Percentiles rank a stretch among this genome's conserved stretches.
These are phyloP conservation scores for Luidia sarsii DNA, from an alignment of 53 echinoderm and acorn worm genomes.

Conservation along the genomic window DNA sequence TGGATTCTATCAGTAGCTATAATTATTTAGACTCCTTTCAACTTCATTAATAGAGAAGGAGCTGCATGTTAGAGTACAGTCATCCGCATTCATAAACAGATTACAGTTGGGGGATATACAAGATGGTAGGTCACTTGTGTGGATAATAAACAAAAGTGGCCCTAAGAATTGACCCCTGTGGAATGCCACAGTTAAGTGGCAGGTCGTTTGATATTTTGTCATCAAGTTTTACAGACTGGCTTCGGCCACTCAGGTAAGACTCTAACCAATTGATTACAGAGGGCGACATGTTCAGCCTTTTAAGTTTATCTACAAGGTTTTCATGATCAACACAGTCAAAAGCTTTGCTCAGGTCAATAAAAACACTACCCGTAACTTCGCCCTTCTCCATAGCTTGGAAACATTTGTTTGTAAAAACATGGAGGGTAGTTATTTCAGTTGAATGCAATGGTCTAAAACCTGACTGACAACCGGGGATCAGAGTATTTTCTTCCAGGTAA, in stretches of 20 bases:
- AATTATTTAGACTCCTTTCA: not conserved
- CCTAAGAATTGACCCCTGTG: not conserved
- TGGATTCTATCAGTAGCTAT: not conserved
- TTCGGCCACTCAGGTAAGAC: constrained; percentile 7
- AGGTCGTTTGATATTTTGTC: constrained; percentile 4
- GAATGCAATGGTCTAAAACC: constrained; percentile 24
- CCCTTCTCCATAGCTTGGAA: not conserved
- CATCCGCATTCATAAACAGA: not conserved
- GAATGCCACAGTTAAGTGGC: not conserved
- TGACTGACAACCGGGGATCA: constrained; percentile 3
- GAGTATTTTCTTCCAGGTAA: constrained; percentile 13
- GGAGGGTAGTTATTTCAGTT: constrained; percentile 7
- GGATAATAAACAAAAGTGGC: not conserved
- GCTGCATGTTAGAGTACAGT: not conserved
- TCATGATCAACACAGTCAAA: constrained; percentile 22
- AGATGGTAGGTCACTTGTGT: not conserved
- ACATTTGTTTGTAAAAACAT: constrained; percentile 31
- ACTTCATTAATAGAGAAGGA: no score
- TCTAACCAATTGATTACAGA: constrained; percentile 32
- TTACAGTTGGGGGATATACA: not conserved
- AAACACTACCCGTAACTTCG: constrained; percentile 33
- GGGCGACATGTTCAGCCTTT: constrained; percentile 9
- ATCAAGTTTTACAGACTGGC: not conserved
- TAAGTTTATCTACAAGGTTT: not conserved
- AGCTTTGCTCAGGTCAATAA: constrained; percentile 21